Conservation (phyloP, 2,888 invertebrate genomes). For the Gymnosoma rotundatum region DNA sequence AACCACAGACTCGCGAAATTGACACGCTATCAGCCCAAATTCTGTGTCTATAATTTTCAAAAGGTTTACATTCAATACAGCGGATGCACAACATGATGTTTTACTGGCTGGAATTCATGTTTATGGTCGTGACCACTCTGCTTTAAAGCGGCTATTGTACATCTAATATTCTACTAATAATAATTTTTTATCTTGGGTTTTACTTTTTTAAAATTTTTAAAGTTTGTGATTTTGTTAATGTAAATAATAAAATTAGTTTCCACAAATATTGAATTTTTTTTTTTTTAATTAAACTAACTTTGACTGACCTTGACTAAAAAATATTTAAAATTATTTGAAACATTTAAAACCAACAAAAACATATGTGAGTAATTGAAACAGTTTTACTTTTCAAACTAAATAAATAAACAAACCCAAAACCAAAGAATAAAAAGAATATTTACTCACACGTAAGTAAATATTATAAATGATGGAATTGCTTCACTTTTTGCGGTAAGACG, state of each 20-base stretch:
- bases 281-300: constrained; percentile 5
- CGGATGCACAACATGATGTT: no score
- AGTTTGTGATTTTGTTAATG: not conserved
- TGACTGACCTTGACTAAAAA: constrained; percentile 47
- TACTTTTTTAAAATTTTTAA: no score
- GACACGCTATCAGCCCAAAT: no score
- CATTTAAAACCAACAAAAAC: not conserved
- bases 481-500: constrained; percentile 51
- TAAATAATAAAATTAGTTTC: not conserved
- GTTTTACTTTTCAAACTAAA: constrained; percentile 40
- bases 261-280: not conserved
- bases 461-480: constrained; percentile 38
- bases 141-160: no score
- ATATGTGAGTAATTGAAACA: constrained; percentile 42
- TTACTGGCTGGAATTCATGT: no score
- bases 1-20: no score
- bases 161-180: no score
- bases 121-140: no score
- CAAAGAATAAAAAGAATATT: not conserved
- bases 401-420: constrained; percentile 23
- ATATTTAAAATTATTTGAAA: constrained; percentile 16
- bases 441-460: constrained; percentile 25
- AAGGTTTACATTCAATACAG: no score
- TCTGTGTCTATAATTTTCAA: no score
- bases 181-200: no score